phyloP scores from a whole-genome alignment of 2,797 vertebrate species.

The Sebastes kiyomatsui region DNA sequence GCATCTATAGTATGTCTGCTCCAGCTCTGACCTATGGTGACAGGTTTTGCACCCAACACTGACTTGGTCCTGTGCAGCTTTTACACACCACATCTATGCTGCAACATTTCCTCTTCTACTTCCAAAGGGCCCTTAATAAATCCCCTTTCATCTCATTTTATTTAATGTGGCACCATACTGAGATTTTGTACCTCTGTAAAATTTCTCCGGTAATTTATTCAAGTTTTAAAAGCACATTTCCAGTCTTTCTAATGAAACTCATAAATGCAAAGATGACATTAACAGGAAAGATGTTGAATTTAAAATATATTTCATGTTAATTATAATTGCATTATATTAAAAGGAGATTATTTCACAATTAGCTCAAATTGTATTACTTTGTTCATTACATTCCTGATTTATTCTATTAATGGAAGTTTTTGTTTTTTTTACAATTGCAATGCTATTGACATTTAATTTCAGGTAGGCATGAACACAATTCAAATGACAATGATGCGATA shows the following conservation, averaged over 20 bases:
- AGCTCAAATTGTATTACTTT: neutral
- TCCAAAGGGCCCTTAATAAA: neutral
- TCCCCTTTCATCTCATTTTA: neutral
- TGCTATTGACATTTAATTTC: slow-evolving; percentile 5
- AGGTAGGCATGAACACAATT: neutral
- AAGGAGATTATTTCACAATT: neutral
- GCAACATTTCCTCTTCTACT: neutral
- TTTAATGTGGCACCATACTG: neutral
- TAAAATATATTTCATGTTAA: neutral
- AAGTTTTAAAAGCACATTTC: neutral
- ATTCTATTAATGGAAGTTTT: neutral
- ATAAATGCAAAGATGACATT: neutral
- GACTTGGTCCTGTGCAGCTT: neutral
- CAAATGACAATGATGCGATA: neutral
- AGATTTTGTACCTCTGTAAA: neutral
- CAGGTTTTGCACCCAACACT: neutral
- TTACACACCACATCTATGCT: neutral
- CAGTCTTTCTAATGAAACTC: slow-evolving; percentile 1
- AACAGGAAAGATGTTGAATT: neutral
- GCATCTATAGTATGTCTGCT: neutral
- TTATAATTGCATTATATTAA: neutral
- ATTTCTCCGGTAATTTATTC: neutral
- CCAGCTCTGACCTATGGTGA: neutral
- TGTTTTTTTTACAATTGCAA: neutral
- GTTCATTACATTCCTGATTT: slow-evolving; percentile 1